phyloP scores from a whole-genome alignment of 2,113 vertebrate genomes.

The Emydura subglobosa region DNA sequence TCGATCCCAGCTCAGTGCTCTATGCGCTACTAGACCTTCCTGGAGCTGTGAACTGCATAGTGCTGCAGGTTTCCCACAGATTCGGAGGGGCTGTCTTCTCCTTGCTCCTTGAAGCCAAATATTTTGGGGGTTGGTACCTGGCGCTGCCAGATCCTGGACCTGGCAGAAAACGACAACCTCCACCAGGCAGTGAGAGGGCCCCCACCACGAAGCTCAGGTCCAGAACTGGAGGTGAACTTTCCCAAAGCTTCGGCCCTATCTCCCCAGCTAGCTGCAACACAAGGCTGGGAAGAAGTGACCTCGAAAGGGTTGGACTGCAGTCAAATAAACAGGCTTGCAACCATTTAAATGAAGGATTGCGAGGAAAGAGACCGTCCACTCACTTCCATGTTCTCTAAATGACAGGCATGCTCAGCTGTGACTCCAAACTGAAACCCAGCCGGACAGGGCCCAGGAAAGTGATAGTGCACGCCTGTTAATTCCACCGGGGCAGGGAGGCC shows the following conservation, averaged over 20 bases:
- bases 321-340: not conserved
- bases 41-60: not conserved
- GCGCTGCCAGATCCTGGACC: not conserved
- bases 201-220: not conserved
- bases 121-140: not conserved
- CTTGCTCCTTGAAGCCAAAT: not conserved
- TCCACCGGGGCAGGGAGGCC: not conserved
- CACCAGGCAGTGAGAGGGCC: not conserved
- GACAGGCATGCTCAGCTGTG: not conserved
- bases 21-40: not conserved
- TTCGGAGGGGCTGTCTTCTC: not conserved
- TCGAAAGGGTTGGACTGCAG: not conserved
- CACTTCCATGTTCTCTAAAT: not conserved
- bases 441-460: not conserved
- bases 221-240: not conserved
- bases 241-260: not conserved
- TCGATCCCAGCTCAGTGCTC: not conserved
- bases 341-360: not conserved
- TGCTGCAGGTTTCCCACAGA: not conserved
- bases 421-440: not conserved
- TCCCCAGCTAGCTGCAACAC: not conserved
- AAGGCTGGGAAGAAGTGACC: not conserved
- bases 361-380: not conserved
- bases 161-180: not conserved
- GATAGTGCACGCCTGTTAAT: not conserved